Evolutionary conservation across 2,888 invertebrate species (phyloP), one percentile per base, ranked within the genome.

Genomic region (Blomia tropicalis): DNA sequence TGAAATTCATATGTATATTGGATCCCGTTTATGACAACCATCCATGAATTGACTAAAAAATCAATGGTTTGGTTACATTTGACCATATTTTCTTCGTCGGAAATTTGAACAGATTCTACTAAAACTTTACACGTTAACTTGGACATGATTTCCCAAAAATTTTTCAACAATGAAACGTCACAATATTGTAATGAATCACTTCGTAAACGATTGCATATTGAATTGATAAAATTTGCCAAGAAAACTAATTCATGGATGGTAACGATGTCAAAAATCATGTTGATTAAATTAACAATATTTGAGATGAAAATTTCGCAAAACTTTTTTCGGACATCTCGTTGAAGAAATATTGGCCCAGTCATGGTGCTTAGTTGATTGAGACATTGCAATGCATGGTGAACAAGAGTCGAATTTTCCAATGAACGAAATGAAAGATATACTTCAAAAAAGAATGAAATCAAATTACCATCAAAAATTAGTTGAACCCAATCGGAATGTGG

Each of bases 391-490:
- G 87, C 83, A 66, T 85, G 84, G 71, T 83, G 83, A 7, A 84
- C 81, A 69, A 89, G 76, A 14, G 62, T 60, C 2, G 43, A 23
- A 22, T 63, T 54, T 4, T 41, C 51, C 11, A 54, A 23, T 29
- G 23, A 17, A 29, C 62, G 36, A 25, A 58, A 25, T 56, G 29
- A 27, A 27, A 60, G 27, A 56, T 65, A 64, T 70, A 79, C 78
- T 71, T 83, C 82, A 72, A 87, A 89, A 76, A 88, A 85, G 43
- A 89, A 73, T n/a, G 83, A 79, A 56, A 87, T 73, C 19, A 88
- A 76, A 66, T 81, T 79, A 2, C 84, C 82, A 70, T 85, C 82
- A 66, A 87, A 76, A 67, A 90, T 81, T 0, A 85, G 79, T 66
- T 85, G 84, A 63, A 79, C 77, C 90, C 90, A 91, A 67, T 79